A percentile compares a stretch with the other conserved stretches of the same genome.
phyloP scores from a whole-genome alignment of 2,797 vertebrate species.

The Kryptolebias ocellatus region DNA sequence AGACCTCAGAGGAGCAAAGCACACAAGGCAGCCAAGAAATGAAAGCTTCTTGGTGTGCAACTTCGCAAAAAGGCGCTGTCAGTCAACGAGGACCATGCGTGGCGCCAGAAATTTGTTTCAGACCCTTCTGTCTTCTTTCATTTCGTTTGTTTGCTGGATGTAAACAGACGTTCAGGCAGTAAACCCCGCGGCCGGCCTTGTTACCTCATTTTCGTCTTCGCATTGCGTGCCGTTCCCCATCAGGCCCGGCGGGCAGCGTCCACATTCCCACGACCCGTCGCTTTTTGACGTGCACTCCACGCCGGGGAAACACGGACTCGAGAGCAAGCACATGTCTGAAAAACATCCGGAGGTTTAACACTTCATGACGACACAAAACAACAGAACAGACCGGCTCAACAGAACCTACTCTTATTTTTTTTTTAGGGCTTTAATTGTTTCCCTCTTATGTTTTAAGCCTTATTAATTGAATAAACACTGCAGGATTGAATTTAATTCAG shows the following conservation, averaged over 20 bases:
- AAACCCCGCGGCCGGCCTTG: not conserved
- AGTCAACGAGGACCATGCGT: not conserved
- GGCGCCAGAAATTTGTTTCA: not conserved
- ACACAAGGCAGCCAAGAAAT: not conserved
- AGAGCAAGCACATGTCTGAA: slow-evolving; percentile 90
- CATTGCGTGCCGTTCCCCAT: slow-evolving; percentile 92
- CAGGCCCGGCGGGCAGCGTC: slow-evolving; percentile 88
- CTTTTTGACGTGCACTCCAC: slow-evolving; percentile 86
- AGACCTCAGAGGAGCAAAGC: not conserved
- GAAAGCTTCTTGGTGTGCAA: not conserved
- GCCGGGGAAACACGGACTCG: slow-evolving; percentile 93
- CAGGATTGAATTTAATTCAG: slow-evolving; percentile 19
- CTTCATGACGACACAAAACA: slow-evolving; percentile 3
- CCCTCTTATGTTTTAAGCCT: slow-evolving; percentile 9
- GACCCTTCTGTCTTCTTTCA: not conserved
- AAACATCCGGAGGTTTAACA: slow-evolving; percentile 8
- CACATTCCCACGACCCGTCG: slow-evolving; percentile 93
- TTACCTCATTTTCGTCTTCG: slow-evolving; percentile 95
- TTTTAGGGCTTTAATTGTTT: slow-evolving; percentile 10
- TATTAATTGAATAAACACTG: slow-evolving; percentile 15
- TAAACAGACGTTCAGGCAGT: not conserved
- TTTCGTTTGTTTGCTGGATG: not conserved
- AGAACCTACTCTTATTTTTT: not conserved
- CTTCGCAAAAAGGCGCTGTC: not conserved
- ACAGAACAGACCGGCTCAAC: not conserved